phyloP scores from a whole-genome alignment of 2,113 vertebrate species.

The Erythrocercus mccallii region DNA sequence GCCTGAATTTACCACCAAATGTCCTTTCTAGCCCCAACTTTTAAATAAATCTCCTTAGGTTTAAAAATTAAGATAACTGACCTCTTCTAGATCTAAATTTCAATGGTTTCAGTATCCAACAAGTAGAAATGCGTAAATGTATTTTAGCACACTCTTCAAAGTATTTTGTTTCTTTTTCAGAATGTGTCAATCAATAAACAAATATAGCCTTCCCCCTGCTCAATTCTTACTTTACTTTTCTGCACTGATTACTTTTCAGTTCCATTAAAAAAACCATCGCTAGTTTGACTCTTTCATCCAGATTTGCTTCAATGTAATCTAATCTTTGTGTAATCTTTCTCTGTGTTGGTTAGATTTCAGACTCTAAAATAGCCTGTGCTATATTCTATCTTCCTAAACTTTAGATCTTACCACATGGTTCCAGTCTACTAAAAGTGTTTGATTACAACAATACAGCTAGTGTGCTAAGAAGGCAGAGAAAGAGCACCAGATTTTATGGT shows the following conservation, averaged over 20 bases:
- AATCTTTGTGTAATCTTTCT: not conserved
- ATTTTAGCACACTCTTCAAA: not conserved
- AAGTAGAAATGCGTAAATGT: not conserved
- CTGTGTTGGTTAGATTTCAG: not conserved
- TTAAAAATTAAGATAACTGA: not conserved
- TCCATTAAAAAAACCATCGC: not conserved
- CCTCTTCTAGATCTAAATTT: not conserved
- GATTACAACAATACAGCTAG: not conserved
- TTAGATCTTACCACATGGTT: not conserved
- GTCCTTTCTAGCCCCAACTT: not conserved
- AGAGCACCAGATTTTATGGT: not conserved
- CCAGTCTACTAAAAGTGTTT: not conserved
- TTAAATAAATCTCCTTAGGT: not conserved
- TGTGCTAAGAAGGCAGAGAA: not conserved
- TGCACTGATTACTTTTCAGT: not conserved
- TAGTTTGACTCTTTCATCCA: not conserved
- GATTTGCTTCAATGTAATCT: not conserved
- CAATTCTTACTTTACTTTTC: not conserved
- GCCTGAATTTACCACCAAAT: not conserved
- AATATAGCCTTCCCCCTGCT: not conserved
- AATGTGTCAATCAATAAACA: not conserved
- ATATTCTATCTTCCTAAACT: not conserved
- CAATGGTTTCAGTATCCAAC: not conserved
- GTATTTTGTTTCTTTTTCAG: not conserved
- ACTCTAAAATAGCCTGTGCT: not conserved